These are phyloP conservation scores for Hemitrygon akajei DNA, from an alignment of 2,797 vertebrate species.

Conservation along the genomic window DNA sequence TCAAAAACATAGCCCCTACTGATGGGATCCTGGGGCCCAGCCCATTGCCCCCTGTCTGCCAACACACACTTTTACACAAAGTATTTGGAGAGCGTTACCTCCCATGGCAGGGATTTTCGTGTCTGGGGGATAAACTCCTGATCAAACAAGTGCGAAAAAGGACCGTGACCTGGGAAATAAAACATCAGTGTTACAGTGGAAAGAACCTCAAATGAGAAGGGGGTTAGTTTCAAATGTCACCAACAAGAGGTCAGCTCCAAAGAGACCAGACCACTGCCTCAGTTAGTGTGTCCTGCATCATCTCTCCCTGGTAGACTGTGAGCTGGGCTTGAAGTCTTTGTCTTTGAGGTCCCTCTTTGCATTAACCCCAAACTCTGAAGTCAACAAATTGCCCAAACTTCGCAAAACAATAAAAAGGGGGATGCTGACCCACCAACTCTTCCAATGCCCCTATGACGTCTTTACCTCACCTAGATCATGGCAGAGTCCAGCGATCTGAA, in stretches of 20 bases:
- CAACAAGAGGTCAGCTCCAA: too few relatives aligned
- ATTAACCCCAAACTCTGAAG: neutral
- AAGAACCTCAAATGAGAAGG: too few relatives aligned
- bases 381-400: neutral
- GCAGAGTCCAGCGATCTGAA: slow-evolving; percentile 91
- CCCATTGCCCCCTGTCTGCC: neutral
- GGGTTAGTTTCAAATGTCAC: too few relatives aligned
- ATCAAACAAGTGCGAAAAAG: slow-evolving; percentile 95
- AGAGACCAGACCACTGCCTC: too few relatives aligned
- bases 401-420: neutral
- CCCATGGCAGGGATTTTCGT: slow-evolving; percentile 65
- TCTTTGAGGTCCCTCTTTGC: too few relatives aligned
- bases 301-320: too few relatives aligned
- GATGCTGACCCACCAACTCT: neutral
- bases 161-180: slow-evolving; percentile 79
- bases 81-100: slow-evolving; percentile 57
- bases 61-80: neutral
- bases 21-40: too few relatives aligned
- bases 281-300: too few relatives aligned
- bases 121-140: slow-evolving; percentile 77
- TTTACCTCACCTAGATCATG: slow-evolving; percentile 80
- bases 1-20: too few relatives aligned
- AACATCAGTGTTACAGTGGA: slow-evolving; percentile 37
- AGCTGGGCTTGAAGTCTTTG: too few relatives aligned
- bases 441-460: too few relatives aligned